Conservation (phyloP, 2,797 vertebrate genomes). For the Phalanger gymnotis region DNA sequence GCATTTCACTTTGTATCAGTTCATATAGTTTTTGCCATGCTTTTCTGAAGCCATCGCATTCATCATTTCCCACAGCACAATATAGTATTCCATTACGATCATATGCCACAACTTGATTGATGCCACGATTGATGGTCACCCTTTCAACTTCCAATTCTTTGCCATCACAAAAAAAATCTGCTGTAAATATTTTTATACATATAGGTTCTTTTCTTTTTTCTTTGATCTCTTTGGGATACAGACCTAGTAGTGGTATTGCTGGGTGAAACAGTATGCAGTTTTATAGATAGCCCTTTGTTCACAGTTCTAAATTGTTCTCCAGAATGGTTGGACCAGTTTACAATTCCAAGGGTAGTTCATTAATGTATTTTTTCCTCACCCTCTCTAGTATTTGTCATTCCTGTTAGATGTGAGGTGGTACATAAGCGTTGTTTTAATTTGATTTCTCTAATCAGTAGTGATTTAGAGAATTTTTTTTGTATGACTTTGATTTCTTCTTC, state of each 20-base stretch:
- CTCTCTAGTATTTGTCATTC: background rate
- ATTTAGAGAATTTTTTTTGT: background rate
- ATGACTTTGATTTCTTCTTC: background rate
- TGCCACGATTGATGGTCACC: background rate
- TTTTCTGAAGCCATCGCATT: background rate
- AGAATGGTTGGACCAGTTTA: background rate
- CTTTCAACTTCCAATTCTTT: background rate
- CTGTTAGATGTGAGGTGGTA: background rate
- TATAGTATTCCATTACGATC: background rate
- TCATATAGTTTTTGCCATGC: background rate
- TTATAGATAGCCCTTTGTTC: background rate
- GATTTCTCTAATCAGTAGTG: background rate
- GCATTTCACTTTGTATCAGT: background rate
- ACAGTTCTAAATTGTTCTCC: background rate
- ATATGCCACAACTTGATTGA: background rate
- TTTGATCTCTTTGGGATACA: background rate
- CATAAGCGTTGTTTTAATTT: background rate
- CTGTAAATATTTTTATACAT: background rate
- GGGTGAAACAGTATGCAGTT: background rate
- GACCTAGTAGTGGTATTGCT: background rate
- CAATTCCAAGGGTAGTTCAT: background rate
- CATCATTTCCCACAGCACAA: background rate
- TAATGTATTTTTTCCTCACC: background rate
- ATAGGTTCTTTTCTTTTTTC: background rate
- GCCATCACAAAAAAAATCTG: background rate